Conservation (phyloP, 2,113 vertebrate species). For the Oreocharis arfaki region DNA sequence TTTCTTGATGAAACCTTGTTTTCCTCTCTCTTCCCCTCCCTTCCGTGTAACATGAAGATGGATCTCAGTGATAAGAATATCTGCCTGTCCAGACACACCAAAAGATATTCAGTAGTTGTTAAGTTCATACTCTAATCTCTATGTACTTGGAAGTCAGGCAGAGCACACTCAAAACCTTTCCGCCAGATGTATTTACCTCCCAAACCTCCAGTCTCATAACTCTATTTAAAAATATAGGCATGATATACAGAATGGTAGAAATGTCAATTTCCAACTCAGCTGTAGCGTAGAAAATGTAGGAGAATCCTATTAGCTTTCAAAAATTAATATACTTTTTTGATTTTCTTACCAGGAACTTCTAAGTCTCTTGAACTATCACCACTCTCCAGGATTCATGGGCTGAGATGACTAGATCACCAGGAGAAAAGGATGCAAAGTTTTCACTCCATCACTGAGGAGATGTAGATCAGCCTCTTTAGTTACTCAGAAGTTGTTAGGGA, state of each 20-base stretch:
- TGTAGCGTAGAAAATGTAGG: background rate
- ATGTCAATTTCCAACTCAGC: background rate
- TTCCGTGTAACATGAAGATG: background rate
- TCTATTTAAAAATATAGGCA: background rate
- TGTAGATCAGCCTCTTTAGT: background rate
- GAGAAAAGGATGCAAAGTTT: background rate
- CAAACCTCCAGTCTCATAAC: background rate
- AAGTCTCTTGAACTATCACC: background rate
- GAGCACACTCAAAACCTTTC: background rate
- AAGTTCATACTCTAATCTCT: background rate
- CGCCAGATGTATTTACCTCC: background rate
- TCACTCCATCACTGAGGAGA: background rate
- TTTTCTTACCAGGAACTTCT: background rate
- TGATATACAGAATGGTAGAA: background rate
- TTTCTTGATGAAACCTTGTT: background rate
- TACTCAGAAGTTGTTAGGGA: background rate
- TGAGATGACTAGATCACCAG: background rate
- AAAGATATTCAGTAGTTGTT: background rate
- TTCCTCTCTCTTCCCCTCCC: background rate
- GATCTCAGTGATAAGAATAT: background rate
- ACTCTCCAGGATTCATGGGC: background rate
- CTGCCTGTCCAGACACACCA: background rate
- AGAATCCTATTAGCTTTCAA: background rate
- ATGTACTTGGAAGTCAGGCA: background rate
- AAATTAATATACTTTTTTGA: background rate